Evolutionary conservation across 2,888 invertebrate genomes (phyloP), one percentile per base, ranked within the genome.

Genomic region (Drosophila merina): DNA sequence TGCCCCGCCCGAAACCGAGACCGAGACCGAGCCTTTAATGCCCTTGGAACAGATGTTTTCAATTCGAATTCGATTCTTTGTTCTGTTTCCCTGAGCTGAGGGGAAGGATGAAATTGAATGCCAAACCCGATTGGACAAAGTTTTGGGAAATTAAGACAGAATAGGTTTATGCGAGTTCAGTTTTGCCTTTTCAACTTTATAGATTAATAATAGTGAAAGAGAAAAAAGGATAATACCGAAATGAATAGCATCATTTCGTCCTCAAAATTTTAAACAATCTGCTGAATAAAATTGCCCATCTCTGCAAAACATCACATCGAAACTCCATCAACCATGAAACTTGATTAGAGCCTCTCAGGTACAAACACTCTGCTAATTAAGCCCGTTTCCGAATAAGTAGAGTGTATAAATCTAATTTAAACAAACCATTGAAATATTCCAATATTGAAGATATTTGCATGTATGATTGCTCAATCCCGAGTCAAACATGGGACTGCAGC

Each of bases 11-110:
- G 20, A 20, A 20, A 20, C 20, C 20, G 20, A 20, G 20, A 14
- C 14, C 14, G 14, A 14, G 14, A 20, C 28, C 28, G 28, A 72
- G 62, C 71, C 73, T 57, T 85, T 83, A 83, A 83, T 85, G 83
- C 87, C 76, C 76, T 69, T 70, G 76, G 51, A 86, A 72, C 83
- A 83, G 83, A 85, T 83, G 83, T 86, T 86, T 69, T 58, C 47
- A 59, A 57, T 62, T 64, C 66, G 64, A 64, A 38, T 66, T 40
- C 51, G 66, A 64, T 64, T 60, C 49, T 51, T 63, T 63, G 20
- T 63, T 63, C 44, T 30, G 28, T 47, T 25, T 36, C 26, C 4
- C 33, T n/a, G 9, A 36, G 36, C 36, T 12, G n/a, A 12, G 6
- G 6, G 36, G 36, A 9, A 12, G 64, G 25, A 31, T 30, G 45